Evolutionary conservation across 1,140 invertebrate genomes (phyloP), one percentile per base, ranked within the genome.

Genomic region (Eciton burchellii): DNA sequence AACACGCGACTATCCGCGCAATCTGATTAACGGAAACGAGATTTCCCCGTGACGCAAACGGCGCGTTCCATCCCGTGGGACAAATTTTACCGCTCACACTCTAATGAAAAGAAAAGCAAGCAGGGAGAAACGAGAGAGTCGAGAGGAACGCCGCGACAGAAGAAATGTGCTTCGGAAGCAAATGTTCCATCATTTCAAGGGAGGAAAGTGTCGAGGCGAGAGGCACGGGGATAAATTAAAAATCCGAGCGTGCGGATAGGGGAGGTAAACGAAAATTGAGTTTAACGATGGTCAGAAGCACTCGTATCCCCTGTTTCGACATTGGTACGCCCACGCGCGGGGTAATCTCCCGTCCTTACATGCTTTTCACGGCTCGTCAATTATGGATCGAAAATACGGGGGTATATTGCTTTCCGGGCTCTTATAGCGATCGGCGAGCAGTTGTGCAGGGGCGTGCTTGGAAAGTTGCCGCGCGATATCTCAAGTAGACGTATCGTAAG

Each of bases 1-100:
- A 79, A 79, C 63, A 45, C 49, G 74, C 49, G 56, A 79, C 74
- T 79, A 57, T 57, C 35, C 56, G 5, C 21, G 35, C 60, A 54
- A 65, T 76, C 73, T 49, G 71, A 57, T 77, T 77, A 56, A 68
- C 74, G 73, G 29, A 76, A 79, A 79, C 49, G 63, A 79, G 49
- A 35, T 79, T 79, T 79, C 19, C 47, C 35, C 16, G 16, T 70
- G 74, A 79, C 63, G 74, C 29, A 79, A 66, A 56, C 63, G 52
- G 63, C 21, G 66, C 45, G 26, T 56, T 70, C 49, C 26, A 16
- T 47, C 24, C 21, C 63, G 49, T 11, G 12, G 52, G 70, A 29
- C 63, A 70, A 68, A 68, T 24, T 54, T 24, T 68, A 16, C 21
- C 12, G 60, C 35, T 76, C 63, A 57, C 68, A 63, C 21, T 77